Percentiles rank a stretch among this genome's conserved stretches.
phyloP scores from a whole-genome alignment of 2,113 vertebrate genomes.

The Thalassarche chlororhynchos region DNA sequence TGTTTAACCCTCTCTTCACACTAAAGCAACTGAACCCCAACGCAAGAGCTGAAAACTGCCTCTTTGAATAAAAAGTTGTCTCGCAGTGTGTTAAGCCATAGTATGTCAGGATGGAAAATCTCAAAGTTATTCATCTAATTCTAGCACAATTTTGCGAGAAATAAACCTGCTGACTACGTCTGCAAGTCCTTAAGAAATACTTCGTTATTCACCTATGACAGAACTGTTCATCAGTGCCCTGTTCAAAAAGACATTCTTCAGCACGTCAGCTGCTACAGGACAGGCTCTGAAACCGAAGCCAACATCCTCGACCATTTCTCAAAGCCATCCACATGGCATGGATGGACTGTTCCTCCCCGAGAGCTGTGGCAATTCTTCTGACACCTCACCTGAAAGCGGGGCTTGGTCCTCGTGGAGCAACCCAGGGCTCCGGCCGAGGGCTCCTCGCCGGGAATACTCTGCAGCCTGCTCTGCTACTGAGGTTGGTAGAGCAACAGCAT shows the following conservation, averaged over 20 bases:
- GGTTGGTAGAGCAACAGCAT: background rate
- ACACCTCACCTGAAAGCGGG: background rate
- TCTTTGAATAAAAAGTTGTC: background rate
- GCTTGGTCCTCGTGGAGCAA: background rate
- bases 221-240: too few relatives aligned
- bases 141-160: background rate
- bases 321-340: too few relatives aligned
- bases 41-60: background rate
- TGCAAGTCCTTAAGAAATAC: background rate
- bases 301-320: background rate
- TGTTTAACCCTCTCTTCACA: background rate
- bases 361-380: background rate
- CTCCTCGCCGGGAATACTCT: background rate
- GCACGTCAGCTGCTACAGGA: background rate
- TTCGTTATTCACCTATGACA: background rate
- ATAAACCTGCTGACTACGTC: background rate
- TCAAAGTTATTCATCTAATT: fast-evolving
- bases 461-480: background rate
- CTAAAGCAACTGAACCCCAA: background rate
- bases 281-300: background rate
- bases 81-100: fast-evolving
- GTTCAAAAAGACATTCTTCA: background rate
- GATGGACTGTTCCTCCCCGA: background rate
- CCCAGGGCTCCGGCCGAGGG: background rate
- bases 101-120: background rate